Base-by-base conservation (phyloP, 2,113 vertebrate species). In the Perccottus glenii region DNA sequence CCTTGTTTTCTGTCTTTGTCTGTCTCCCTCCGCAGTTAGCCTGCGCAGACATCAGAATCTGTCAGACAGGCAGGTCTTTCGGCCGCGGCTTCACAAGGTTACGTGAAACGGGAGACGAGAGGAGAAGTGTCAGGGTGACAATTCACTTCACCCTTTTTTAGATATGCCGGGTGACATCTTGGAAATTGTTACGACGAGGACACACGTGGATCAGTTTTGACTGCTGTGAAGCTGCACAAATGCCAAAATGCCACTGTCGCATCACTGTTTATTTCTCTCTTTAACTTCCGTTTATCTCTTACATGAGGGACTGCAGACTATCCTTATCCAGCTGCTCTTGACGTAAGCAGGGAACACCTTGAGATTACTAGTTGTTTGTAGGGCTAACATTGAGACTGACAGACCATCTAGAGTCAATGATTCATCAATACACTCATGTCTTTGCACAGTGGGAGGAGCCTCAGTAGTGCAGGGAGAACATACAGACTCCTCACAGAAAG, bases 61-160 rank as follows among this genome's bases (percentile, higher is more conserved):
- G 44, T 27, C 57, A 36, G 52, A 48, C 70, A 80, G 78, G 81
- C 84, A 78, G 77, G 82, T 80, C 58, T 74, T 75, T 70, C 52
- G 43, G 19, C 67, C 16, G 11, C 12, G 2, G 67, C 79, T 51
- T 74, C 70, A 56, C 82, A 82, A 85, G 82, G 82, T 85, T 85
- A 83, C 51, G 38, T 11, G 35, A 77, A 79, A 71, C 45, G 11
- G 40, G 0, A 76, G 83, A 82, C 64, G 72, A 81, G 79, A 78
- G 67, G 60, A 65, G 70, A 80, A 69, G 53, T 78, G 79, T 80
- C 63, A 40, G 56, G 50, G 66, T 53, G 77, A 77, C 78, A 56
- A 35, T 78, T 77, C 55, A 16, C 63, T 85, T 75, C 55, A 60
- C 75, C 76, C 56, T 73, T 68, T 60, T 68, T 60, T 12, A 55